phyloP scores from a whole-genome alignment of 2,888 invertebrate species.

The Leucozona laternaria region DNA sequence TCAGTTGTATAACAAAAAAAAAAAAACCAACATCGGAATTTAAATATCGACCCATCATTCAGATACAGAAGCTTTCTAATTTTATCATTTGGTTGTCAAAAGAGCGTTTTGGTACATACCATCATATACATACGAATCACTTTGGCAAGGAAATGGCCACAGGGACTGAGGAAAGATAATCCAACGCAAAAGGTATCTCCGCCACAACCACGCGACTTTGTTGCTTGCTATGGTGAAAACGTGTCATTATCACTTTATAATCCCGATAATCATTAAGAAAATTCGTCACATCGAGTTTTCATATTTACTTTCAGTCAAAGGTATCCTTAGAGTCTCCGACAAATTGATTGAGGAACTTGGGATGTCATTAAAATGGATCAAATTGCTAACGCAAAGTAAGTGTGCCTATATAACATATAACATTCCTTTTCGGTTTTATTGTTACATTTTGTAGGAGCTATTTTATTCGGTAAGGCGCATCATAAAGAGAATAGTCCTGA shows the following conservation, averaged over 20 bases:
- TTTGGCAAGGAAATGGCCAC: slow-evolving; percentile 18
- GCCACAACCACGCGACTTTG: neutral
- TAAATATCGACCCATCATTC: neutral
- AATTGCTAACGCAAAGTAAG: slow-evolving; percentile 74
- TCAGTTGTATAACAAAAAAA: slow-evolving; percentile 24
- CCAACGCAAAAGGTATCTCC: slow-evolving; percentile 40
- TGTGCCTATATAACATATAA: slow-evolving; percentile 37
- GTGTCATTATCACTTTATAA: slow-evolving; percentile 35
- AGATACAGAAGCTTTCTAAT: slow-evolving; percentile 19
- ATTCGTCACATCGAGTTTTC: neutral
- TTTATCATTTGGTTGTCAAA: neutral
- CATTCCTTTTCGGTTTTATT: slow-evolving; percentile 42
- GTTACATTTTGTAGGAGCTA: neutral
- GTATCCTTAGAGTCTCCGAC: slow-evolving; percentile 26
- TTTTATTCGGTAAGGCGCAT: neutral
- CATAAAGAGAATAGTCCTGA: neutral
- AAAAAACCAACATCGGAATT: slow-evolving; percentile 16
- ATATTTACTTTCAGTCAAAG: slow-evolving; percentile 21
- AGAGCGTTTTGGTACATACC: neutral
- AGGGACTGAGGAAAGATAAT: slow-evolving; percentile 27
- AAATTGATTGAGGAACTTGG: slow-evolving; percentile 52
- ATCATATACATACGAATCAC: neutral
- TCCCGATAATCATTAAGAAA: slow-evolving; percentile 15
- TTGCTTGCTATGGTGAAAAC: slow-evolving; percentile 4
- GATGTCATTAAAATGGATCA: slow-evolving; percentile 74